Conservation (phyloP, 2,797 vertebrate species). For the Coranthus polyacanthus region DNA sequence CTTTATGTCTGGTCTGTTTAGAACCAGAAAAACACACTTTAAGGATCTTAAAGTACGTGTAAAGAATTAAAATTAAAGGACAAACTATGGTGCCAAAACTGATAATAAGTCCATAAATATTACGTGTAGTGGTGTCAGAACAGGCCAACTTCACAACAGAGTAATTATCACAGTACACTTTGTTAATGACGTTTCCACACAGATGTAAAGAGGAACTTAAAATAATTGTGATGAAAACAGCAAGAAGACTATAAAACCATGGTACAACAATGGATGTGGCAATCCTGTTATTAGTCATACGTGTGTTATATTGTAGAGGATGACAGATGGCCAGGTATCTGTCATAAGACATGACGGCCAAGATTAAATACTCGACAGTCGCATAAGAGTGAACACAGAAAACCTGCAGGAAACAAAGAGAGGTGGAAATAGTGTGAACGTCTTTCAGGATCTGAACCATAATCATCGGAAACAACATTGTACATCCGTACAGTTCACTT, state of each 20-base stretch:
- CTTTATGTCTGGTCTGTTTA: slow-evolving; percentile 38
- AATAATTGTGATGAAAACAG: not conserved
- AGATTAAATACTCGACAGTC: not conserved
- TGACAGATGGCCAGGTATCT: slow-evolving; percentile 24
- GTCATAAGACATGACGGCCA: slow-evolving; percentile 23
- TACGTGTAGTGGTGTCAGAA: slow-evolving; percentile 16
- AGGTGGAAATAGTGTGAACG: slow-evolving; percentile 15
- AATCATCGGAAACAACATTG: not conserved
- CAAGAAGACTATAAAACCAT: slow-evolving; percentile 6
- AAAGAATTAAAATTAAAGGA: not conserved
- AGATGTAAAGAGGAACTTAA: slow-evolving; percentile 12
- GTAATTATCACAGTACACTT: slow-evolving; percentile 50
- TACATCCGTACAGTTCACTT: slow-evolving; percentile 19
- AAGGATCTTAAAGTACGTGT: not conserved
- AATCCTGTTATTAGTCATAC: not conserved
- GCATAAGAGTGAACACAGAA: not conserved
- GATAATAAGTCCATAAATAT: slow-evolving; percentile 26
- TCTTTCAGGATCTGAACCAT: not conserved
- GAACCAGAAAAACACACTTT: no score
- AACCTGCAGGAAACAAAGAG: no score
- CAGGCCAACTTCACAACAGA: slow-evolving; percentile 42
- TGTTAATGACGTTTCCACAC: slow-evolving; percentile 48
- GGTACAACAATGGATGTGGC: not conserved
- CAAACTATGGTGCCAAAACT: not conserved
- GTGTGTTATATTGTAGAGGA: slow-evolving; percentile 10